These are phyloP conservation scores for Alethe castanea DNA, from an alignment of 2,113 vertebrate species.

Conservation along the genomic window DNA sequence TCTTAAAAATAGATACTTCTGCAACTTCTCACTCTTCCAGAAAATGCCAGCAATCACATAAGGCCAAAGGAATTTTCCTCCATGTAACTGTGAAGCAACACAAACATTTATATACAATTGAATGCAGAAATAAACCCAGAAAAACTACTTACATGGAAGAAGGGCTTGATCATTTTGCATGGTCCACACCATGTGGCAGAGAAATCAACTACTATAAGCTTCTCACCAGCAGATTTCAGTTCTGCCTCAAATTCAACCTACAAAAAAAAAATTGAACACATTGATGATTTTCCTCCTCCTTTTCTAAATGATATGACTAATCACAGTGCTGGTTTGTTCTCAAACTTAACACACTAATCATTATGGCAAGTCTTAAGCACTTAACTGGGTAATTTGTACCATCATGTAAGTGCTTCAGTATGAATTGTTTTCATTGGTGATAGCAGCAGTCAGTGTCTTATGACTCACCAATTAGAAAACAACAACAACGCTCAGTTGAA, in stretches of 20 bases:
- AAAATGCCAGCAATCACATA: neutral
- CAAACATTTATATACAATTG: neutral
- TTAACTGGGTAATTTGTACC: neutral
- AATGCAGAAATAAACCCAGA: neutral
- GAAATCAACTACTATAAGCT: conserved; percentile 90
- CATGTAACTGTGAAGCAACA: neutral
- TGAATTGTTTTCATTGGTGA: neutral
- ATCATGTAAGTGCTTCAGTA: neutral
- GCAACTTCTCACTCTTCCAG: neutral
- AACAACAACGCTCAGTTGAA: neutral
- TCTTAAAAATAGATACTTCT: neutral
- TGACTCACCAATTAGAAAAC: neutral
- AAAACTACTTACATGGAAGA: conserved; percentile 77
- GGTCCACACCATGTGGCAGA: conserved; percentile 91
- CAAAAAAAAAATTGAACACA: neutral
- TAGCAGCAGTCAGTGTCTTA: neutral
- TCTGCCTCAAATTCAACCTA: conserved; percentile 71
- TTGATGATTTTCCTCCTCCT: neutral
- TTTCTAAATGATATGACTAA: fast-evolving
- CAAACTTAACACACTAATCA: neutral
- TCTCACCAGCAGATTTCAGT: conserved; percentile 71
- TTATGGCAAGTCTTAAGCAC: neutral
- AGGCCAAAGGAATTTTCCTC: neutral
- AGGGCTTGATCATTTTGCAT: conserved; percentile 81
- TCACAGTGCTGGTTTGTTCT: neutral